Conservation (phyloP, 2,888 invertebrate genomes). For the Steromphala cineraria region DNA sequence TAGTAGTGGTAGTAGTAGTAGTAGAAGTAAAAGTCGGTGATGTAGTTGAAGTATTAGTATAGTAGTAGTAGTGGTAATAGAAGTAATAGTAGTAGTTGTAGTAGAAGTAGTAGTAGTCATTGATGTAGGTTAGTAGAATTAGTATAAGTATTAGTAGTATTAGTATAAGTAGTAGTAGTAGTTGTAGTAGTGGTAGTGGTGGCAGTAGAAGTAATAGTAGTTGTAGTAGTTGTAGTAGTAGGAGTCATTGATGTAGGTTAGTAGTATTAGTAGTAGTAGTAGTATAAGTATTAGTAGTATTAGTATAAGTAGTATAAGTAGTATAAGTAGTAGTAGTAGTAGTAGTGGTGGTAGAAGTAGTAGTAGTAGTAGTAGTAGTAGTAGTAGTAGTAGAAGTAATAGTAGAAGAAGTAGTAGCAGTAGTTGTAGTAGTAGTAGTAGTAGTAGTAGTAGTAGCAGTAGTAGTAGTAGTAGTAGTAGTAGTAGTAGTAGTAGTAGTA, state of each 20-base stretch:
- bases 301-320: slow-evolving; percentile 23
- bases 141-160: too few relatives aligned
- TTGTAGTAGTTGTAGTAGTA: not conserved
- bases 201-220: slow-evolving; percentile 10
- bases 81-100: not conserved
- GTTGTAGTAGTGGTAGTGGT: slow-evolving; percentile 3
- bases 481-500: slow-evolving; percentile 30
- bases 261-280: slow-evolving; percentile 19
- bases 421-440: slow-evolving; percentile 13
- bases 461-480: slow-evolving; percentile 8
- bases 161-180: too few relatives aligned
- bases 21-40: not conserved
- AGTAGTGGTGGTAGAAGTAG: slow-evolving; percentile 10
- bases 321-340: slow-evolving; percentile 30
- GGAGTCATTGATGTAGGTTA: not conserved
- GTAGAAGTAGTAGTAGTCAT: not conserved
- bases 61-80: too few relatives aligned
- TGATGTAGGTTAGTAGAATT: not conserved
- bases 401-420: not conserved
- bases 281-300: slow-evolving; percentile 22
- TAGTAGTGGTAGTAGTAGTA: not conserved
- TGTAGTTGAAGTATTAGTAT: not conserved
- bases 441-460: not conserved
- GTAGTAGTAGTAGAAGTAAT: not conserved
- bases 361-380: not conserved